Evolutionary conservation across 2,888 invertebrate species (phyloP).

Genomic region (Agrochola lota): DNA sequence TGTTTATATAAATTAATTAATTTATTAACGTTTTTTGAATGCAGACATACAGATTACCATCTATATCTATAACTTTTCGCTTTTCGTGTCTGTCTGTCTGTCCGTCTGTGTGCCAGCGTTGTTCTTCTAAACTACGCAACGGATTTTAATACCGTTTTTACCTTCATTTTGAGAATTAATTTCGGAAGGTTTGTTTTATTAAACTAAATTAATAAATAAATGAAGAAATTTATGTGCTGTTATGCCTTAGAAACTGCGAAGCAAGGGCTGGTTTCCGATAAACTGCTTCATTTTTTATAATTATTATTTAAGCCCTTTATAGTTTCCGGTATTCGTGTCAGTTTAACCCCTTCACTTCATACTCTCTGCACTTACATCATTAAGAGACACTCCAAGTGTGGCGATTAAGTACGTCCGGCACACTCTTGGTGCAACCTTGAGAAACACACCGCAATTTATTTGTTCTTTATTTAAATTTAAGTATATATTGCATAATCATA

Average conservation of each 20-base stretch:
- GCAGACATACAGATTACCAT: background rate
- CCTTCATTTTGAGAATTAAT: background rate
- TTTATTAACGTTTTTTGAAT: background rate
- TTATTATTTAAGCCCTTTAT: background rate
- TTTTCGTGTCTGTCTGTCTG: no score
- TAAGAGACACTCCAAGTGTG: background rate
- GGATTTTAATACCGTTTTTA: background rate
- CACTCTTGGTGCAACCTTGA: background rate
- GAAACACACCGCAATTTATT: background rate
- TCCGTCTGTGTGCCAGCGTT: background rate
- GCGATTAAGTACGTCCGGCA: background rate
- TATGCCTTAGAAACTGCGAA: no score
- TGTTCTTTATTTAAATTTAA: background rate
- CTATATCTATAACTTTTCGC: no score
- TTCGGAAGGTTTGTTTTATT: background rate
- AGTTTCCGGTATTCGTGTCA: slow-evolving; percentile 9
- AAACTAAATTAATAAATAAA: background rate
- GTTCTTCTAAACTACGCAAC: background rate
- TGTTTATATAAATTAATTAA: no score
- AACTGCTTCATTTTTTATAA: background rate
- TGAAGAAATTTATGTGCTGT: no score
- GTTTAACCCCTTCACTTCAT: background rate
- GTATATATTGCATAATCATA: background rate
- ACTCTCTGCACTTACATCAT: background rate
- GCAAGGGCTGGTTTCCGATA: background rate